Evolutionary conservation across 2,888 invertebrate species (phyloP).

Genomic region (Incurvaria masculella): DNA sequence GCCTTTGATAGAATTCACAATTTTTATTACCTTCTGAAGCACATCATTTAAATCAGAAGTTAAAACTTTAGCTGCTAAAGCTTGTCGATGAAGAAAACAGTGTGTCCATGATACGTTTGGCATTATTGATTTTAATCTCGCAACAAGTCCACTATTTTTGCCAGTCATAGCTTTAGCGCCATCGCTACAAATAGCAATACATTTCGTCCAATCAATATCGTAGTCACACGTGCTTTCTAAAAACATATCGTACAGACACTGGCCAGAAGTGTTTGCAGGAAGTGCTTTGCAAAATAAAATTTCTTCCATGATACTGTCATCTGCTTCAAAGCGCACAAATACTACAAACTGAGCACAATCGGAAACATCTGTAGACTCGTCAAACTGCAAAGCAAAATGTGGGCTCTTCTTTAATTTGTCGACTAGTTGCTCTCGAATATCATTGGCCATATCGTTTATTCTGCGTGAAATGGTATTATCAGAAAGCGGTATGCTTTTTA

Average conservation of each 20-base stretch:
- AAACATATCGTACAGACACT: constrained; percentile 16
- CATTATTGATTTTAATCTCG: constrained; percentile 19
- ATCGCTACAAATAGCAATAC: too few species aligned
- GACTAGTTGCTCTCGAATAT: too few species aligned
- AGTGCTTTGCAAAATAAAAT: constrained; percentile 21
- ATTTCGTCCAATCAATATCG: constrained; percentile 16
- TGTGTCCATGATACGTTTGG: constrained; percentile 16
- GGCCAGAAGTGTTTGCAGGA: constrained; percentile 17
- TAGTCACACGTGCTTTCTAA: constrained; percentile 5
- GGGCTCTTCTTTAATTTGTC: constrained; percentile 15
- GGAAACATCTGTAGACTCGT: constrained; percentile 21
- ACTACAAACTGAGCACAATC: constrained; percentile 20
- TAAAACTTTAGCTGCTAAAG: constrained; percentile 14
- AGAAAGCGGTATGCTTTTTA: constrained; percentile 20
- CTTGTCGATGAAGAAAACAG: constrained; percentile 20
- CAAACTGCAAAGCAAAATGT: constrained; percentile 20
- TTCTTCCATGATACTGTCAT: constrained; percentile 18
- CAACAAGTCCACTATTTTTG: constrained; percentile 17
- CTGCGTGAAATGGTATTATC: constrained; percentile 20
- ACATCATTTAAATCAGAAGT: constrained; percentile 14
- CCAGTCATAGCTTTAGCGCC: too few species aligned
- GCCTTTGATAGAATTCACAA: constrained; percentile 19
- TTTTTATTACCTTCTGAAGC: constrained; percentile 15
- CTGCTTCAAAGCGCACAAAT: constrained; percentile 20
- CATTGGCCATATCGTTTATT: constrained; percentile 20